Conservation (phyloP, 2,797 vertebrate genomes). For the Cryptoprocta ferox region DNA sequence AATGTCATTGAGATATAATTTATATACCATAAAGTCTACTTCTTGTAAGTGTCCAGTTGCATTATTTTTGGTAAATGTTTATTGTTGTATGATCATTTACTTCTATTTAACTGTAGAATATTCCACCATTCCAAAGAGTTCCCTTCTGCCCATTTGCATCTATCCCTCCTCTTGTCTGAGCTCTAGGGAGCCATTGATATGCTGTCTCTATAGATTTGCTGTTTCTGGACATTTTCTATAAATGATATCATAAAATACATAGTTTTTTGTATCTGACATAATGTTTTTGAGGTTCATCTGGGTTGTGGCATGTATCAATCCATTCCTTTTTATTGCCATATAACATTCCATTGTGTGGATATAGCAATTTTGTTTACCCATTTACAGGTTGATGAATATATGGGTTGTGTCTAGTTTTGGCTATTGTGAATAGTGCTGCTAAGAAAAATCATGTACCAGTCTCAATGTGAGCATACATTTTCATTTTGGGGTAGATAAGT, state of each 20-base stretch:
- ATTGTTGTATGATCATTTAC: neutral
- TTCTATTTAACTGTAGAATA: neutral
- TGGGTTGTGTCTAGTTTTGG: no score
- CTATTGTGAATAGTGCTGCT: neutral
- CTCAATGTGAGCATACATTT: neutral
- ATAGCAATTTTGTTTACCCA: no score
- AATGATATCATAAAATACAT: neutral
- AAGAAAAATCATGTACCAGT: neutral
- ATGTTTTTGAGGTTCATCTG: neutral
- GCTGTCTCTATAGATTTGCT: neutral
- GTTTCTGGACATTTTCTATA: neutral
- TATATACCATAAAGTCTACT: neutral
- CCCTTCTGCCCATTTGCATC: neutral
- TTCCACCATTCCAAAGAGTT: neutral
- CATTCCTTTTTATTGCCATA: neutral
- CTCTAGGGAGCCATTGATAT: neutral
- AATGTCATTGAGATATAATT: neutral
- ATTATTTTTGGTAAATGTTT: neutral
- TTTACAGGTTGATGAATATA: no score
- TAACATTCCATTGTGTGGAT: neutral
- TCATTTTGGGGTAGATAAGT: neutral
- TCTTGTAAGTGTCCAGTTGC: neutral
- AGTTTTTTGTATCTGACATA: neutral
- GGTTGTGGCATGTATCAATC: neutral
- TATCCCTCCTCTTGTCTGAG: neutral